Base-by-base conservation (phyloP, 1,140 invertebrate species). In the Heliothis virescens region DNA sequence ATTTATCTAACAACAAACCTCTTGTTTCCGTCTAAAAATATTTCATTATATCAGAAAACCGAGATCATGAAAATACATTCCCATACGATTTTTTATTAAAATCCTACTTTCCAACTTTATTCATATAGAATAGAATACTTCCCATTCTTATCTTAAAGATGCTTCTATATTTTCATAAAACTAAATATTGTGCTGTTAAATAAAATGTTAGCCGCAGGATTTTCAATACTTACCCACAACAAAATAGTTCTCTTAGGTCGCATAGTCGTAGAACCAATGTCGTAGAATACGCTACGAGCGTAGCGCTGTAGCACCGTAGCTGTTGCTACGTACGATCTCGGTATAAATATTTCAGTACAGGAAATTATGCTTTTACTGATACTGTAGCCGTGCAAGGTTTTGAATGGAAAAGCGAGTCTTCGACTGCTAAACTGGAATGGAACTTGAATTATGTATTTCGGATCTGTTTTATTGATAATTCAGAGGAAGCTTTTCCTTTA, bases 341-440 rank as follows among this genome's bases (percentile, higher is more conserved):
- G 82, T 92, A 94, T 94, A 94, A 94, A 94, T 94, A 94, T 94
- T 94, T 92, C 91, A 94, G 87, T 87, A 86, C 87, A 88, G 92
- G 91, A 92, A 93, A 94, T 94, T 94, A 94, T 94, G 88, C 86
- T 91, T 85, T 85, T 84, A 83, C 90, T 88, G 89, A 92, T 92
- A 92, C 82, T 82, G 84, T 85, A 79, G n/a, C 73, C 71, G 80
- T 84, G 83, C 74, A 86, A 80, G 79, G 63, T 52, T 89, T 91
- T 89, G 86, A 90, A 93, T 92, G 83, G 87, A 85, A 85, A 87
- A 90, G 79, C 85, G 85, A 85, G 50, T 21, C 50, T 89, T 84
- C 86, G 79, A 79, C 79, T 82, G 69, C 85, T 81, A 82, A 85
- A 82, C 65, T 81, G 81, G 52, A 84, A 83, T 87, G 79, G 74